Evolutionary conservation across 2,797 vertebrate species (phyloP), one percentile per base, ranked within the genome.

Genomic region (Galago senegalensis): DNA sequence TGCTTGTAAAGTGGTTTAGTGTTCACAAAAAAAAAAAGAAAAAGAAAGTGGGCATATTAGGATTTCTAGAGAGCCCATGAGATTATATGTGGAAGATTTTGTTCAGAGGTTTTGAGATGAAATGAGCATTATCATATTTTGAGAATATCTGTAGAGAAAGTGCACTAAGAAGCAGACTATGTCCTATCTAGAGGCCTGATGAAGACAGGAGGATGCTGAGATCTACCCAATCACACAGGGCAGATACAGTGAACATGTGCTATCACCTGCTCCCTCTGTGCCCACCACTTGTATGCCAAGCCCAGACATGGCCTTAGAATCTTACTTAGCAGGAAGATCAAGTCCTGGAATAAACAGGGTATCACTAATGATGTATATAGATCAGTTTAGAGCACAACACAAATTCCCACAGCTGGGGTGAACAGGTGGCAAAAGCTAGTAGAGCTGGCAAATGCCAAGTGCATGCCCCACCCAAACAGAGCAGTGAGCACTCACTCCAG

Each of bases 151-250:
- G 12, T 23, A 58, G 46, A 70, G 20, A 82, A 73, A 61, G 16
- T 83, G 3, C 29, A 18, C 43, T 79, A 65, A 93, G 76, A 94
- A 87, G 53, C 70, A 84, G 20, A 5, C 49, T 67, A 13, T 16
- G 72, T 91, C 29, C 49, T 58, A 27, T 67, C 86, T 83, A 70
- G 80, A 93, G 81, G n/a, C 70, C 81, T 90, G 23, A 91, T 46
- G 17, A 69, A 84, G 25, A 56, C 17, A 87, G 43, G 17, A 21
- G 84, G 80, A 94, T 83, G 9, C 46, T 25, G 88, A 86, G 40
- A 60, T 58, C 25, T 37, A 49, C 58, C 43, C 53, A 31, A 70
- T 73, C 56, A 86, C n/a, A 87, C 31, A 84, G 65, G 46, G 31
- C 17, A 95, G 72, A 58, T 18, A 12, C 5, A 81, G 43, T 46